Evolutionary conservation across 2,113 vertebrate genomes (phyloP).

Genomic region (Cyanoderma ruficeps): DNA sequence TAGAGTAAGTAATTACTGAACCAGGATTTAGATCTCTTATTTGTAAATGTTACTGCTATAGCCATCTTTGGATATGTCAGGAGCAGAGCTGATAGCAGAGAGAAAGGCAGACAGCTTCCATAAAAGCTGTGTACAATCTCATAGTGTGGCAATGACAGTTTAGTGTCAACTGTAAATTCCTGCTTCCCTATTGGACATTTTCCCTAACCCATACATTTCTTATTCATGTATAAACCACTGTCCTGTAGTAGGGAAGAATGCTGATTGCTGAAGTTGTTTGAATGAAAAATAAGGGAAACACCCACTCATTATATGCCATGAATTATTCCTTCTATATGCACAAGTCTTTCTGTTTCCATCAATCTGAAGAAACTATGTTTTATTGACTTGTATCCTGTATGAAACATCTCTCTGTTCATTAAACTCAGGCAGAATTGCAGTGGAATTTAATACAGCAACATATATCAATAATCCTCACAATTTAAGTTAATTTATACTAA

Average conservation of each 20-base stretch:
- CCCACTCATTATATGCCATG: not conserved
- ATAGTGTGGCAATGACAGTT: not conserved
- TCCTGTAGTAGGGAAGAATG: not conserved
- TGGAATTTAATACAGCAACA: not conserved
- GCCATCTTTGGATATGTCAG: not conserved
- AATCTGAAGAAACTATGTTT: not conserved
- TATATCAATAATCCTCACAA: not conserved
- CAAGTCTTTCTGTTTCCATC: not conserved
- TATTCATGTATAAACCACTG: not conserved
- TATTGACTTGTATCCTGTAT: not conserved
- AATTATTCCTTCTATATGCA: not conserved
- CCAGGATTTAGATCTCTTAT: not conserved
- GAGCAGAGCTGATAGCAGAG: not conserved
- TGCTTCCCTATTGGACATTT: not conserved
- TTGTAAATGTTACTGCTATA: not conserved
- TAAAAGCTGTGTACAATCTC: not conserved
- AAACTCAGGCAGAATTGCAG: not conserved
- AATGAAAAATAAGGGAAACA: not conserved
- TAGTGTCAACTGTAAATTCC: not conserved
- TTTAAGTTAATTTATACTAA: not conserved
- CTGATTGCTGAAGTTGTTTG: not conserved
- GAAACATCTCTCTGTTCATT: not conserved
- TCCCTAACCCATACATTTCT: not conserved
- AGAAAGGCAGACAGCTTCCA: not conserved
- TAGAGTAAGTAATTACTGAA: not conserved